Base-by-base conservation (phyloP, 1,140 invertebrate genomes). In the Scaptomyza hsui region DNA sequence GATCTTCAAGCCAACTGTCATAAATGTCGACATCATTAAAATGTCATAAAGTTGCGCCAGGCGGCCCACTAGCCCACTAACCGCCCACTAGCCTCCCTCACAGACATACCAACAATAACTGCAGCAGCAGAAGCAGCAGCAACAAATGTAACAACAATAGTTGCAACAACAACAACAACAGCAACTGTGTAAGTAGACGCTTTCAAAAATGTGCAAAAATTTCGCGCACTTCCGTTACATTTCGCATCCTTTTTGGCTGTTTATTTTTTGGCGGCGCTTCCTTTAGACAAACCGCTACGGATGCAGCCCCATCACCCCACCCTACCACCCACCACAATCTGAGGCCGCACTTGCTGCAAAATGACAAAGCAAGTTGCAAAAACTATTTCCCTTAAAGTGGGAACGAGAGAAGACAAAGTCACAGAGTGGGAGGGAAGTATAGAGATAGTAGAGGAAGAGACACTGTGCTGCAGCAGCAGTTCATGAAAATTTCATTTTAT, bases 1-100 rank as follows among this genome's bases (percentile, higher is more conserved):
- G 72, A 76, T 83, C 64, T 79, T 70, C 49, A 76, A 79, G 80
- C 63, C 72, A 76, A 85, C 69, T 83, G 75, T 79, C 80, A 76
- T 73, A 83, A 83, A 85, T 69, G 75, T 85, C 61, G 61, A 85
- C 80, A 85, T 85, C 80, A 85, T 85, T 85, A 85, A 85, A 85
- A 79, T 85, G 73, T 76, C 80, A 79, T 76, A 78, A 78, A 74
- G 53, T 70, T 83, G 47, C 44, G 63, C 48, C 29, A 19, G 59
- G 32, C 61, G 24, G 26, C 39, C 24, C n/a, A n/a, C n/a, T 9
- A 7, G 26, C 26, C 26, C 26, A 7, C n/a, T n/a, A n/a, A n/a
- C n/a, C 2, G 6, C 24, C 24, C 56, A 41, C 44, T 35, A 51
- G 15, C 16, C 47, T 35, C 7, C 21, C 21, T 7, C 16, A 51